These are phyloP conservation scores for Takifugu flavidus DNA, from an alignment of 2,113 vertebrate species.

Conservation along the genomic window DNA sequence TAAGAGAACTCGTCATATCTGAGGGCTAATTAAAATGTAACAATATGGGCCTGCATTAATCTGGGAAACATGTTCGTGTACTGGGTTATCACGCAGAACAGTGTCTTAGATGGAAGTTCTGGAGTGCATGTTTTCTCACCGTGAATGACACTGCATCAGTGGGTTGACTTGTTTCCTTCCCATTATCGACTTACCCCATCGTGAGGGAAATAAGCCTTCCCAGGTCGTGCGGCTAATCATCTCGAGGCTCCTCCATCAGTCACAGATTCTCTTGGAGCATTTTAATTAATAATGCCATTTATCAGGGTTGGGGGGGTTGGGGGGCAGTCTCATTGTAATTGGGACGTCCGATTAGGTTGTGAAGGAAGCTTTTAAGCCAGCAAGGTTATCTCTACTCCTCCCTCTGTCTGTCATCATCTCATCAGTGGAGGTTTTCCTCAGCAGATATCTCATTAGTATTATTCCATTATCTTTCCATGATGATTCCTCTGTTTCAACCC, in stretches of 20 bases:
- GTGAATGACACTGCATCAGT: conserved; percentile 35
- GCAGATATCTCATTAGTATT: conserved; percentile 50
- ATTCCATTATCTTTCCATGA: conserved; percentile 46
- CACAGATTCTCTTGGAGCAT: conserved; percentile 75
- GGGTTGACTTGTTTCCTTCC: conserved; percentile 42
- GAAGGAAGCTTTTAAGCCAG: conserved; percentile 76
- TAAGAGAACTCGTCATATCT: no score
- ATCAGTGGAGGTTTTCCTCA: conserved; percentile 40
- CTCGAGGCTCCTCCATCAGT: conserved; percentile 68
- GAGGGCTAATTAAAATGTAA: no score
- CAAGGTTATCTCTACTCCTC: conserved; percentile 78
- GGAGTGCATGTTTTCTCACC: conserved; percentile 14
- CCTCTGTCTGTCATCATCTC: conserved; percentile 68
- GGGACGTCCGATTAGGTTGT: conserved; percentile 73
- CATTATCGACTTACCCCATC: conserved; percentile 61
- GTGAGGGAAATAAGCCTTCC: conserved; percentile 55
- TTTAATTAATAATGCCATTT: conserved; percentile 82
- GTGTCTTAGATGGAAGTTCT: neutral
- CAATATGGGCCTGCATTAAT: no score
- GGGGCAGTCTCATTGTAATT: conserved; percentile 71
- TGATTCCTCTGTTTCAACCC: conserved; percentile 14
- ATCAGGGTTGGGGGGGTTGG: conserved; percentile 57
- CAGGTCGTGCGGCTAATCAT: conserved; percentile 66
- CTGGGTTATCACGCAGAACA: neutral
- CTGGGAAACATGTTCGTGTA: no score